phyloP scores from a whole-genome alignment of 1,140 invertebrate genomes.

The Anastatus disparis region DNA sequence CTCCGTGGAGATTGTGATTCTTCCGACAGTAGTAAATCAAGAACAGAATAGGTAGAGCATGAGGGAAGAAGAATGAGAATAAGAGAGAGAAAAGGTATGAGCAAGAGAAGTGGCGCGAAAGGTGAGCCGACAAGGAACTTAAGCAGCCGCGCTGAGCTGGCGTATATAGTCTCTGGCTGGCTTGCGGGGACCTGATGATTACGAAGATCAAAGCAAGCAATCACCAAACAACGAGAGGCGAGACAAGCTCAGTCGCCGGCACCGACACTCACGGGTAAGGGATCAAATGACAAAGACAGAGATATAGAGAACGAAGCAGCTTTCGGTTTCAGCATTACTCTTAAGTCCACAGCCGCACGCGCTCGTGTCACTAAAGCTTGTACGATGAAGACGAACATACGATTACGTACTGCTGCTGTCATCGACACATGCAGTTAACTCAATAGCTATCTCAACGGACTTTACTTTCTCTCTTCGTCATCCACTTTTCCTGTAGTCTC shows the following conservation, averaged over 20 bases:
- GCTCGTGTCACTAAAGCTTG: too few species aligned
- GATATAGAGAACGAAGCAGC: background rate
- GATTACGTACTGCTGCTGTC: too few species aligned
- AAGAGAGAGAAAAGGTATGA: background rate
- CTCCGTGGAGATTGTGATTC: constrained; percentile 6
- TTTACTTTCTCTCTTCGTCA: too few species aligned
- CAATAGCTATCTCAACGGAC: too few species aligned
- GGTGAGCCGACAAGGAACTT: constrained; percentile 41
- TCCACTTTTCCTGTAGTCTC: too few species aligned
- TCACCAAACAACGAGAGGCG: constrained; percentile 55
- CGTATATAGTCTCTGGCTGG: constrained; percentile 47
- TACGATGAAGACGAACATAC: too few species aligned
- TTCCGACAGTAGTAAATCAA: background rate
- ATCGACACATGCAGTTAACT: too few species aligned
- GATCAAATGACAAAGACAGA: constrained; percentile 26
- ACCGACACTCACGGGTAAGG: background rate
- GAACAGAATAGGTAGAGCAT: background rate
- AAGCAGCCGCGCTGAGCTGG: constrained; percentile 38
- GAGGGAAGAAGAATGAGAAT: too few species aligned
- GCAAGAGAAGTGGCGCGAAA: background rate
- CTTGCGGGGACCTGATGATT: constrained; percentile 54
- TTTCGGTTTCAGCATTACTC: too few species aligned
- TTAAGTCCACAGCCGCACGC: background rate
- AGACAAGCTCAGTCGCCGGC: background rate
- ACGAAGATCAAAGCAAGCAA: constrained; percentile 62